A percentile compares a stretch with the other conserved stretches of the same genome.
Evolutionary conservation across 2,888 invertebrate genomes (phyloP).

Genomic region (Lamellibrachia columna): DNA sequence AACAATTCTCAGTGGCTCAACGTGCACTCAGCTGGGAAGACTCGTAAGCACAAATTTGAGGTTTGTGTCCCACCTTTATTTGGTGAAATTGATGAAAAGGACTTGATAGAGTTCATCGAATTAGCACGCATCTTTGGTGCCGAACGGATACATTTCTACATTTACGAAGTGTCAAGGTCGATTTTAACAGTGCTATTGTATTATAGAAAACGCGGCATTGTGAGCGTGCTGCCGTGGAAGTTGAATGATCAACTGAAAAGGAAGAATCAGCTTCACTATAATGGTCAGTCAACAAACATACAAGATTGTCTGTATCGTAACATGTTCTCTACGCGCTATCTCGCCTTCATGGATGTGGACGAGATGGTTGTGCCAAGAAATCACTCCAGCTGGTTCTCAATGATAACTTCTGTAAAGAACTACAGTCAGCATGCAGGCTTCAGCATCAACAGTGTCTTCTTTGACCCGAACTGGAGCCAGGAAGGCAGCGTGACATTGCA

Average conservation of each 20-base stretch:
- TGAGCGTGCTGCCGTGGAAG: conserved; percentile 53
- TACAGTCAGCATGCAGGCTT: conserved; percentile 45
- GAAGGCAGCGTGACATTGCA: neutral
- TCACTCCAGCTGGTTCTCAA: neutral
- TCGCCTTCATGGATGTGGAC: conserved; percentile 62
- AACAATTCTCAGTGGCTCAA: neutral
- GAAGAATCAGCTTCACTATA: conserved; percentile 42
- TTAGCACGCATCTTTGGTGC: conserved; percentile 55
- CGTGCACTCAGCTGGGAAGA: neutral
- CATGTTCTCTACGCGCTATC: conserved; percentile 53
- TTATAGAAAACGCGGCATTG: conserved; percentile 47
- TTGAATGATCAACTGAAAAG: conserved; percentile 42
- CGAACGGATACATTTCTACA: conserved; percentile 56
- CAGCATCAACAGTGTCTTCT: conserved; percentile 60
- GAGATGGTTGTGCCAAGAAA: conserved; percentile 59
- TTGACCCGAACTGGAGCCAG: conserved; percentile 47
- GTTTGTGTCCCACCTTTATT: conserved; percentile 62
- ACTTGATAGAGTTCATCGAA: conserved; percentile 61
- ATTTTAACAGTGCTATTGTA: conserved; percentile 49
- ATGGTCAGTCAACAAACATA: conserved; percentile 59
- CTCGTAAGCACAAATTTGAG: conserved; percentile 42
- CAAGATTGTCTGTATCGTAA: conserved; percentile 62
- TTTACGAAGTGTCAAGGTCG: conserved; percentile 46
- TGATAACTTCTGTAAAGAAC: conserved; percentile 29
- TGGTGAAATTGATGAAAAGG: conserved; percentile 53